Evolutionary conservation across 2,888 invertebrate species (phyloP), one percentile per base, ranked within the genome.

Genomic region (Cataglyphis altisquamis): DNA sequence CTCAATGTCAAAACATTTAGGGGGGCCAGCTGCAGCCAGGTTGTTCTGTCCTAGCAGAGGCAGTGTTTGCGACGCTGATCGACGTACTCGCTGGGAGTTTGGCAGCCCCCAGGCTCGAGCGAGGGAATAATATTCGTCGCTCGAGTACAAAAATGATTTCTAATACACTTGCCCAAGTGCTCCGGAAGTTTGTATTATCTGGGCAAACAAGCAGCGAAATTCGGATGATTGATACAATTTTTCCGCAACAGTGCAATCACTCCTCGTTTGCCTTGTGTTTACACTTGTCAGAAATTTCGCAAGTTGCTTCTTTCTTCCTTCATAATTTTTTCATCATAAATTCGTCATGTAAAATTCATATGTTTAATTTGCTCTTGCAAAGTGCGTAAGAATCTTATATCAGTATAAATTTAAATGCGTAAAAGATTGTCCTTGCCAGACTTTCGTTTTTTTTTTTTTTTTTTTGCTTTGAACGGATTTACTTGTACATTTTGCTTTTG

Each of bases 1-100:
- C 94, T 93, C 90, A 90, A 85, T 90, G 91, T 93, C 93, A 89
- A 93, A 93, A 93, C 93, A 93, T 92, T 86, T 88, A 87, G 90
- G 88, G 84, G 89, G 88, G 82, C 85, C 90, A 87, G 82, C 88
- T 85, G 52, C 83, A 84, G 45, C 84, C 84, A 85, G 60, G 29
- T 62, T 82, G 64, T 60, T 75, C 48, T 57, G 41, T 62, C 18
- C 18, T 39, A 60, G 41, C 70, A 60, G 57, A 41, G 67, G 9
- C 75, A 66, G 36, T 12, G 75, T 67, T 41, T 67, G 48, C 75
- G 52, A 66, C 41, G 41, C 68, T 21, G 57, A 68, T 32, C 41
- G 55, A 55, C 77, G 67, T 64, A 41, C 39, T 77, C 77, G 77
- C 77, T 66, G 64, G 41, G 55, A 12, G 77, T 29, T 77, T 55